Evolutionary conservation across 2,797 vertebrate species (phyloP), one percentile per base, ranked within the genome.

Genomic region (Hippocampus kuda): DNA sequence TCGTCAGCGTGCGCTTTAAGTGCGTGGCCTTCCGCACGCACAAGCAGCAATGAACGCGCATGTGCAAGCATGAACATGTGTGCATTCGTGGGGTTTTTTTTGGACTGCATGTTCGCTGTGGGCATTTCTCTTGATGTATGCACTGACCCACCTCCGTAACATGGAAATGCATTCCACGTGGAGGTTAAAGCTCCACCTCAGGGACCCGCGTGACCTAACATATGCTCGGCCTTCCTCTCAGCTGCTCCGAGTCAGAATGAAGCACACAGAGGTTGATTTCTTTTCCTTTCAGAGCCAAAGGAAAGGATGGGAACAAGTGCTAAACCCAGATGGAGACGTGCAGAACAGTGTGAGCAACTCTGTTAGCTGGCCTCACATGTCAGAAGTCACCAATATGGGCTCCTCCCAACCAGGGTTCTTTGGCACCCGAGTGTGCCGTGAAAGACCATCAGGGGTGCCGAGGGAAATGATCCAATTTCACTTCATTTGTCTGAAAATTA

Each of bases 251-350:
- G 54, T 6, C 1, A 62, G 67, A 79, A 70, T 1, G n/a, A 71
- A 80, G 72, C 61, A 27, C 46, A 73, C 76, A 72, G 61, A 77
- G 62, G 73, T 68, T 68, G 49, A 67, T 76, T 80, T 78, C 71
- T 83, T 77, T 79, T 16, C 73, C 75, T 67, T 78, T 65, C 60
- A 67, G 77, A 77, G 79, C 74, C 68, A 76, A 72, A 78, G 72
- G 10, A 49, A 77, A 85, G 76, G 81, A 79, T 85, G 88, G 81
- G 84, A 86, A 85, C 70, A 73, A 77, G 59, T 68, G 60, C 69
- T 3, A 1, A 53, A 71, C 49, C 7, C 26, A 65, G 59, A 64
- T 20, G 22, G 38, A 68, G 74, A 70, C 30, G 30, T 30, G 30
- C 30, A 30, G 30, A 30, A 30, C 30, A 65, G 57, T 63, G 64